phyloP scores from a whole-genome alignment of 1,140 invertebrate species.

The Melanaphis sacchari region DNA sequence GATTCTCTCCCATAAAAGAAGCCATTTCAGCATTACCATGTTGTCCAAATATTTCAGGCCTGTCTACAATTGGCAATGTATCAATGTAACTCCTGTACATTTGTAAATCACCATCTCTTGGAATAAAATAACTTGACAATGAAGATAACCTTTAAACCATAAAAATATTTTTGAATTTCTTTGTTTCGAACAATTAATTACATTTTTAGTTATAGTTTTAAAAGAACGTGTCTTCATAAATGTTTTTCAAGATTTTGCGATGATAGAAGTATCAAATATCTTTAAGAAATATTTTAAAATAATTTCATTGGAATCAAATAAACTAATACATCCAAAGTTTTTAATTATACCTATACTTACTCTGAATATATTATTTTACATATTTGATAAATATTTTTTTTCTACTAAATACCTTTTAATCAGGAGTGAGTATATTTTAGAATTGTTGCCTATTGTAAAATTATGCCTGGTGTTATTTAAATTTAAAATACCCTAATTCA shows the following conservation, averaged over 20 bases:
- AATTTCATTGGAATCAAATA: too few species aligned
- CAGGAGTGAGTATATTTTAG: too few species aligned
- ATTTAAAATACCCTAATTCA: too few species aligned
- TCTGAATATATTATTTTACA: too few species aligned
- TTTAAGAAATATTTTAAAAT: background rate
- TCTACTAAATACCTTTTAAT: background rate
- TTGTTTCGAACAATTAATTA: background rate
- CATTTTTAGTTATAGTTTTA: background rate
- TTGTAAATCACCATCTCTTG: conserved; percentile 79
- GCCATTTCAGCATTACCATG: conserved; percentile 92
- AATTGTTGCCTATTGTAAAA: too few species aligned
- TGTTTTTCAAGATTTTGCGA: too few species aligned
- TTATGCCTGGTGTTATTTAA: too few species aligned
- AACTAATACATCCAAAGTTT: too few species aligned
- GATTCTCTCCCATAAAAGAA: conserved; percentile 78
- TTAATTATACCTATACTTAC: too few species aligned
- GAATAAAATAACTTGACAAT: conserved; percentile 78
- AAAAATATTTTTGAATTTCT: background rate
- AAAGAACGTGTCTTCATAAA: background rate
- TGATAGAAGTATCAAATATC: too few species aligned
- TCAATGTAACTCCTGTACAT: conserved; percentile 74
- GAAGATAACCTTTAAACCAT: conserved; percentile 60
- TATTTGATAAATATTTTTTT: background rate
- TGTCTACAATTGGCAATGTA: conserved; percentile 76
- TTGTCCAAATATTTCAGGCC: conserved; percentile 85